Conservation (phyloP, 2,888 invertebrate genomes). For the Thecophora atra region DNA sequence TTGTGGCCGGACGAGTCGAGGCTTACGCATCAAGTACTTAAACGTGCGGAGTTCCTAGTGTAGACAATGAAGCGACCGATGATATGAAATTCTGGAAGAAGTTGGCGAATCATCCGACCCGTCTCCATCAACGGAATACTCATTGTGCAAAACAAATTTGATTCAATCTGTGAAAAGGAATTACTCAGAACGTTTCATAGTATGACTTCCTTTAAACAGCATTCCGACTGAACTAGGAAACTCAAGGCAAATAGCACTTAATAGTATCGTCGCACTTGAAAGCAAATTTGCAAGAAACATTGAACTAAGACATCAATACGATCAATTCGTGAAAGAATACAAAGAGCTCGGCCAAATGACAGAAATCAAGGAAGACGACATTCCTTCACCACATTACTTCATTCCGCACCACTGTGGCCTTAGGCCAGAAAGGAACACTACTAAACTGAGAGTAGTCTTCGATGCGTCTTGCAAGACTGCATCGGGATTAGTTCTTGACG, state of each 20-base stretch:
- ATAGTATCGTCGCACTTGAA: background rate
- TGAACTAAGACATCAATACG: background rate
- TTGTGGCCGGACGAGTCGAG: no score
- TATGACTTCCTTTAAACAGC: background rate
- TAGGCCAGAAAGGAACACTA: background rate
- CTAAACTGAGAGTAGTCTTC: slow-evolving; percentile 1
- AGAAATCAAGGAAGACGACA: background rate
- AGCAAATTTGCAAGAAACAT: background rate
- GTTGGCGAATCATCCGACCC: no score
- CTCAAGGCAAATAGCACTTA: background rate
- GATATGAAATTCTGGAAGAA: no score
- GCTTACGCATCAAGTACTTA: no score
- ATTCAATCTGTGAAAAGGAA: background rate
- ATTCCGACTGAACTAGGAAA: background rate
- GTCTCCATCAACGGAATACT: background rate
- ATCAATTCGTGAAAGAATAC: background rate
- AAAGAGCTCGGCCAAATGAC: background rate
- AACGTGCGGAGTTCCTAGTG: no score
- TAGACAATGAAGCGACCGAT: no score
- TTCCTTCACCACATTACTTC: background rate
- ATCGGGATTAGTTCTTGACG: background rate
- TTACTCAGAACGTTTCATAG: background rate
- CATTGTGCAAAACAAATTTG: background rate
- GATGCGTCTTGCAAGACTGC: background rate
- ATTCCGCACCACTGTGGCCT: slow-evolving; percentile 11